Conservation (phyloP, 2,888 invertebrate genomes). For the Euclidia mi region DNA sequence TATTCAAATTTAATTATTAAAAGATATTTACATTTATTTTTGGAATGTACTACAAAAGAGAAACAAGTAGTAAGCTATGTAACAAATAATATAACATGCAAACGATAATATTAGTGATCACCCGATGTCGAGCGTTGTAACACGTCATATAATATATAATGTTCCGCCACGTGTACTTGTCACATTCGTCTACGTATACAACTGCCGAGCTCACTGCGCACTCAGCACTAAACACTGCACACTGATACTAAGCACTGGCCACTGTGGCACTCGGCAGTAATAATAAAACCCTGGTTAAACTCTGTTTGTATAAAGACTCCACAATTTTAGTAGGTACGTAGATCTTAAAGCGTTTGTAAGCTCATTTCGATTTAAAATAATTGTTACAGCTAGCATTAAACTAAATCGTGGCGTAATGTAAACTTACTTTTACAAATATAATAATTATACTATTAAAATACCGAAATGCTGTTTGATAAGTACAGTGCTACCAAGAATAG, state of each 20-base stretch:
- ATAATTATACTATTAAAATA: slow-evolving; percentile 54
- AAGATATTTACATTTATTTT: slow-evolving; percentile 48
- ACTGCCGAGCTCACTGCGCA: too few species aligned
- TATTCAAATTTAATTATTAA: slow-evolving; percentile 34
- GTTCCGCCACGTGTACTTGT: too few species aligned
- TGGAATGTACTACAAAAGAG: slow-evolving; percentile 50
- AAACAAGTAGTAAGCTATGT: slow-evolving; percentile 24
- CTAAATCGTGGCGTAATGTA: slow-evolving; percentile 58
- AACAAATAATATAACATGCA: slow-evolving; percentile 23
- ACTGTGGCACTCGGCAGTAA: neutral
- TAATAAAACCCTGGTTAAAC: slow-evolving; percentile 37
- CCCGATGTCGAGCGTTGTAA: slow-evolving; percentile 12
- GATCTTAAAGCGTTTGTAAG: slow-evolving; percentile 80
- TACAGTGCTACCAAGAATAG: slow-evolving; percentile 58
- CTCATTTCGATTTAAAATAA: slow-evolving; percentile 75
- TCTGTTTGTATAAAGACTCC: slow-evolving; percentile 38
- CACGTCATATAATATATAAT: slow-evolving; percentile 2
- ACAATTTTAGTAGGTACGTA: slow-evolving; percentile 49
- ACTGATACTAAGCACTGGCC: too few species aligned
- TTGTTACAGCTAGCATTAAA: slow-evolving; percentile 70
- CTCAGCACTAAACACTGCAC: too few species aligned
- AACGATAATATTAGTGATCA: slow-evolving; percentile 27
- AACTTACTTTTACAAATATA: slow-evolving; percentile 42
- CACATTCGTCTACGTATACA: neutral
- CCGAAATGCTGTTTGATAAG: slow-evolving; percentile 56